Conservation (phyloP, 2,797 vertebrate genomes). For the Serranus cabrilla region DNA sequence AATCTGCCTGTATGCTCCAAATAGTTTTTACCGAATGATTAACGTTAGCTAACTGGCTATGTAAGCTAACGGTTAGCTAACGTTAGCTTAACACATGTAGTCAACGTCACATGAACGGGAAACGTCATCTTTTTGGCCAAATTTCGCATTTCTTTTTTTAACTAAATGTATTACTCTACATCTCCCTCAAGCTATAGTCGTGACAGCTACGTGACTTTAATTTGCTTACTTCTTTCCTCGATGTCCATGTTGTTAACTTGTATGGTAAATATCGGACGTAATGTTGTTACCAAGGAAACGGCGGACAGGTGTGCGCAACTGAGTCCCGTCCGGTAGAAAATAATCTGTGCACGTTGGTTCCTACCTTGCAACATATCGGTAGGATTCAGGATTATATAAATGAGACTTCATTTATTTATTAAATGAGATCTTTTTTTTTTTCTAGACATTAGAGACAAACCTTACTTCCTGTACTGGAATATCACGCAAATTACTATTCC, state of each 20-base stretch:
- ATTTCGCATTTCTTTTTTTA: not conserved
- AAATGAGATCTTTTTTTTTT: too few species aligned
- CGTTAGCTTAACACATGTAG: constrained; percentile 25
- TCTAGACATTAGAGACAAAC: not conserved
- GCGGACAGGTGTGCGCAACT: constrained; percentile 23
- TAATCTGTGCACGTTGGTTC: constrained; percentile 19
- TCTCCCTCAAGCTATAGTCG: fast-evolving
- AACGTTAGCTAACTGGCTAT: not conserved
- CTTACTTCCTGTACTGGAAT: not conserved
- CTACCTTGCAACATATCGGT: not conserved
- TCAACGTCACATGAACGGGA: not conserved
- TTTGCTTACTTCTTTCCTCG: constrained; percentile 69
- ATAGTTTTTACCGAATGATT: not conserved
- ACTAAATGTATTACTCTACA: not conserved
- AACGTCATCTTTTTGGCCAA: not conserved
- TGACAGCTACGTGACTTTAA: not conserved
- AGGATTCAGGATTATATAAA: not conserved
- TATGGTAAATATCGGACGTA: constrained; percentile 8
- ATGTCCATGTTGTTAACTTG: constrained; percentile 73
- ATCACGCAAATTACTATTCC: not conserved
- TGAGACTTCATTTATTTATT: not conserved
- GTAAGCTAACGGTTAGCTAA: constrained; percentile 13
- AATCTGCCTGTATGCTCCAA: not conserved
- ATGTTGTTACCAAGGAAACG: constrained; percentile 82
- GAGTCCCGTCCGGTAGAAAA: constrained; percentile 46